A percentile compares a stretch with the other conserved stretches of the same genome.
Conservation (phyloP, 2,797 vertebrate genomes). For the Gouania willdenowi region DNA sequence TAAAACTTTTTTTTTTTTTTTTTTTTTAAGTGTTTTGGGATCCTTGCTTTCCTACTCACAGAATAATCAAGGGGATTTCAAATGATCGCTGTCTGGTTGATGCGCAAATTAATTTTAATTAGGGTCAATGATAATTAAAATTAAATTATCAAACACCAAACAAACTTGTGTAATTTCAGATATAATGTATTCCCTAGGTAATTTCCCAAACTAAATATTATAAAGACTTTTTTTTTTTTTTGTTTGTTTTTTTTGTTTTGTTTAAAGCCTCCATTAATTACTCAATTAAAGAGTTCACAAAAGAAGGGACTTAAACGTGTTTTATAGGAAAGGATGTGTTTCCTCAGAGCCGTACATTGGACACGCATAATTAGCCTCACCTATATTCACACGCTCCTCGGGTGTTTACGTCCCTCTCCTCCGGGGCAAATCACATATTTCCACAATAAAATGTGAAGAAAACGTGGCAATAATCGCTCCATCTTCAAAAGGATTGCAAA, state of each 20-base stretch:
- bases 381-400: constrained; percentile 65
- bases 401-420: constrained; percentile 65
- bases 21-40: constrained; percentile 8
- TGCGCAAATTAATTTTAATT: constrained; percentile 55
- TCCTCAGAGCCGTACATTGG: constrained; percentile 53
- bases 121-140: constrained; percentile 44
- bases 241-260: too few species aligned
- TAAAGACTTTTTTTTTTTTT: too few species aligned
- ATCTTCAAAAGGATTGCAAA: constrained; percentile 4
- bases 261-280: constrained; percentile 39
- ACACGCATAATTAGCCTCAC: constrained; percentile 66
- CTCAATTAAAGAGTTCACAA: constrained; percentile 42
- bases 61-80: constrained; percentile 27
- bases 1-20: constrained; percentile 26
- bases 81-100: constrained; percentile 50
- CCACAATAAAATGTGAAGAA: constrained; percentile 34
- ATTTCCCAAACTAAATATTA: constrained; percentile 25
- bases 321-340: constrained; percentile 42
- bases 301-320: constrained; percentile 29
- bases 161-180: constrained; percentile 22
- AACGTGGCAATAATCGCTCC: constrained; percentile 5
- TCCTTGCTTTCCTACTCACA: too few species aligned
- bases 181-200: constrained; percentile 15
- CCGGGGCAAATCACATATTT: constrained; percentile 60
- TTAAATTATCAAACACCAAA: constrained; percentile 47